Base-by-base conservation (phyloP, 2,888 invertebrate genomes). In the Diaphora mendica region DNA sequence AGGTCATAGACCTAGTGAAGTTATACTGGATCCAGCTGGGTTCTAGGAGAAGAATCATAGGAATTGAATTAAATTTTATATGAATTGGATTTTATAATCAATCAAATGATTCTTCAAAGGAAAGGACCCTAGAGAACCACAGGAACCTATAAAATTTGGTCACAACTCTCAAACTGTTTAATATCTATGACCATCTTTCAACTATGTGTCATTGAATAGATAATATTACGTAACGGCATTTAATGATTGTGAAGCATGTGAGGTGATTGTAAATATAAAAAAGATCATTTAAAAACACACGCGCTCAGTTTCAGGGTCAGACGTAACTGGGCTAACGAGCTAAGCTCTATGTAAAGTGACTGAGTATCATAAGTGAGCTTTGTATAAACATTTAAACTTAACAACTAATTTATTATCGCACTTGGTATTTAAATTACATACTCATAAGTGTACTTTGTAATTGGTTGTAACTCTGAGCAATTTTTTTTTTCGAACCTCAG, bases 261-360 rank as follows among this genome's bases (percentile, higher is more conserved):
- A 44, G 5, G 44, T 67, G 67, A 67, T 67, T 67, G 67, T 67
- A 44, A 67, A 67, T 48, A 67, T 48, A 30, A 55, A n/a, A n/a
- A n/a, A n/a, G n/a, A n/a, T n/a, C n/a, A n/a, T n/a, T n/a, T n/a
- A n/a, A n/a, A 66, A 71, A 48, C 33, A 8, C 26, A 15, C 30
- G 65, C 65, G 35, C 59, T 39, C n/a, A 26, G 26, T 26, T 65
- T 66, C 71, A 71, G 71, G 71, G 71, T 39, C 65, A 62, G 35
- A 35, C 23, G 71, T 65, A 66, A 51, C 17, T 33, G 51, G 39
- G 64, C 51, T 71, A 71, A 65, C 66, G 35, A 71, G 51, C 39
- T 51, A 13, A 55, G 15, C 30, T 67, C 44, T 0, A 20, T 67
- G 23, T 33, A 23, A 64, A 66, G 48, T 48, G 4, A 30, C 48